Evolutionary conservation across 2,797 vertebrate species (phyloP).

Genomic region (Pseudomugil gertrudae): DNA sequence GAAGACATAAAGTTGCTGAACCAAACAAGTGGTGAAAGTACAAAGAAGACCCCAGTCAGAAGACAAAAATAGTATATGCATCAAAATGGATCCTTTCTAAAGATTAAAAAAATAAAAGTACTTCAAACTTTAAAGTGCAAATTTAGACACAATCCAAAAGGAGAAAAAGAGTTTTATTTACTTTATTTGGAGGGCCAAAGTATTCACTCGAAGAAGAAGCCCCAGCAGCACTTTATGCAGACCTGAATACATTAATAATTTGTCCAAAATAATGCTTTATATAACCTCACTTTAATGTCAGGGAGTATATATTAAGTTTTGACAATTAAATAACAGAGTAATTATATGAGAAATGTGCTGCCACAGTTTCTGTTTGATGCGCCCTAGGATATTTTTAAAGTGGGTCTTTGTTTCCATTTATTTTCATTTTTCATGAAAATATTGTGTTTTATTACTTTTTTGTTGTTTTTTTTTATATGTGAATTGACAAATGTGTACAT

Average conservation of each 20-base stretch:
- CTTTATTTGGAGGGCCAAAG: background rate
- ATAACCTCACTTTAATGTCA: slow-evolving; percentile 16
- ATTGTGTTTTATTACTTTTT: slow-evolving; percentile 57
- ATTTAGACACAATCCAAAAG: background rate
- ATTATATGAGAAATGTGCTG: background rate
- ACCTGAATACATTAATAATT: background rate
- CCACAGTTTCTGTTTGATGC: too few species aligned
- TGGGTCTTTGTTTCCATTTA: background rate
- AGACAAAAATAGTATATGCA: background rate
- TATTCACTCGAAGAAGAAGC: background rate
- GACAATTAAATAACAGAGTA: background rate
- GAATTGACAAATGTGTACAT: slow-evolving; percentile 16
- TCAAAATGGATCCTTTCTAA: background rate
- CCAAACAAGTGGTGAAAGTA: background rate
- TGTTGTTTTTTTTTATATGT: slow-evolving; percentile 36
- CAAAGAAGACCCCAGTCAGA: background rate
- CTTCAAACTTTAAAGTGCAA: background rate
- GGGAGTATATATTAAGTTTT: slow-evolving; percentile 5
- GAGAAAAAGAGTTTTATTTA: background rate
- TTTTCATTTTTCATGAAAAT: slow-evolving; percentile 40
- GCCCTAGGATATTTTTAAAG: background rate
- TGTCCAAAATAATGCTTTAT: slow-evolving; percentile 4
- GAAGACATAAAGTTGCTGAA: background rate
- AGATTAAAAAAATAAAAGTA: background rate
- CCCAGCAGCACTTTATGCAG: background rate